Base-by-base conservation (phyloP, 2,888 invertebrate species). In the Subacronicta megacephala region DNA sequence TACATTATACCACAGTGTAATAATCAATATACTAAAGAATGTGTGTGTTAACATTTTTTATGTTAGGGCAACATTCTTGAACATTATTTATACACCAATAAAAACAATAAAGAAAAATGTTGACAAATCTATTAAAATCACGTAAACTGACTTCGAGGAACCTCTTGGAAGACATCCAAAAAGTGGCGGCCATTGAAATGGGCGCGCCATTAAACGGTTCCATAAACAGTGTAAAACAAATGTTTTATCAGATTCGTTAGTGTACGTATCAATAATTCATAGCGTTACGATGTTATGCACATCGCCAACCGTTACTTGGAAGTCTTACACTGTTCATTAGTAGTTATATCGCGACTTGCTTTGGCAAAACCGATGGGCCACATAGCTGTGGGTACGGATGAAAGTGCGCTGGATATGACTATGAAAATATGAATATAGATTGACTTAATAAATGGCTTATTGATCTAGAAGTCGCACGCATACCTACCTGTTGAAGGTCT, bases 321-420 rank as follows among this genome's bases (percentile, higher is more conserved):
- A 93, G 90, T 86, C 90, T 91, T 85, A 88, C 83, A 85, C 78
- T 77, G 82, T 90, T 92, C 93, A 94, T 93, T 93, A 92, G 93
- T 93, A 93, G 90, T 93, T 90, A 83, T 77, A 82, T 83, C 91
- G 90, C 89, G 88, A 87, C 78, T 80, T 73, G 88, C 93, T 94
- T 93, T 94, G 93, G 93, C 93, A 93, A 92, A 93, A 92, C 93
- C 93, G 91, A 90, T 92, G 91, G 83, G 89, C 87, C 83, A 91
- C 90, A 91, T 92, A 88, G 84, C 88, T 68, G 74, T 83, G 76
- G 65, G 68, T 81, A 63, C 40, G 23, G 87, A 87, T 72, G 40
- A 80, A 81, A 56, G 76, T 31, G 20, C 31, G 9, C 66, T 70
- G 77, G 82, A 72, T 82, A 78, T 72, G 65, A 9, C 82, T 1